These are phyloP conservation scores for Edolisoma coerulescens DNA, from an alignment of 2,113 vertebrate species.

Conservation along the genomic window DNA sequence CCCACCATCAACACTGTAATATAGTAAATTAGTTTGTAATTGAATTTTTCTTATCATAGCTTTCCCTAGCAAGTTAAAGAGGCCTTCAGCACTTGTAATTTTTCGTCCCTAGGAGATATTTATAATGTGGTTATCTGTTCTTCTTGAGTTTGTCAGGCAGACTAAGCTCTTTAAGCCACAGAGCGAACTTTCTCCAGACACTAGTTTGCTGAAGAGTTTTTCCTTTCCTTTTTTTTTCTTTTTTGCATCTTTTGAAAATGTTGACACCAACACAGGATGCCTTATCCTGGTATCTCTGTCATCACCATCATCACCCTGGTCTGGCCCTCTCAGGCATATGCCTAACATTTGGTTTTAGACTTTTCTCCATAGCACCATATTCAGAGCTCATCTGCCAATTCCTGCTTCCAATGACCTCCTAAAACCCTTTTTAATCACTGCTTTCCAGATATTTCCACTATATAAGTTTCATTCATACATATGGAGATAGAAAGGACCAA, in stretches of 20 bases:
- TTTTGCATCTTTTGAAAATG: not conserved
- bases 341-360: not conserved
- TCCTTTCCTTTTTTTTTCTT: not conserved
- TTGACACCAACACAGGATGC: not conserved
- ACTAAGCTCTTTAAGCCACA: not conserved
- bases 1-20: not conserved
- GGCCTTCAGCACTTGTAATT: not conserved
- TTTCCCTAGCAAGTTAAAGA: not conserved
- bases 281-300: not conserved
- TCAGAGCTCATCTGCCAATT: not conserved
- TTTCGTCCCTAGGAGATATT: not conserved
- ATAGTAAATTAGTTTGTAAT: slow-evolving; percentile 26
- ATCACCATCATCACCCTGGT: not conserved
- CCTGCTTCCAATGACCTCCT: not conserved
- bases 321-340: not conserved
- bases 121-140: slow-evolving; percentile 2
- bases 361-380: not conserved
- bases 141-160: not conserved
- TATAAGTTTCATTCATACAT: not conserved
- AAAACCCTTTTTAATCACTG: not conserved
- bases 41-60: slow-evolving; percentile 17
- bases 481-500: not conserved
- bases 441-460: not conserved
- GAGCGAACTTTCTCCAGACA: not conserved
- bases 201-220: not conserved